Evolutionary conservation across 1,140 invertebrate species (phyloP), one percentile per base, ranked within the genome.

Genomic region (Paramacrobiotus metropolitanus): DNA sequence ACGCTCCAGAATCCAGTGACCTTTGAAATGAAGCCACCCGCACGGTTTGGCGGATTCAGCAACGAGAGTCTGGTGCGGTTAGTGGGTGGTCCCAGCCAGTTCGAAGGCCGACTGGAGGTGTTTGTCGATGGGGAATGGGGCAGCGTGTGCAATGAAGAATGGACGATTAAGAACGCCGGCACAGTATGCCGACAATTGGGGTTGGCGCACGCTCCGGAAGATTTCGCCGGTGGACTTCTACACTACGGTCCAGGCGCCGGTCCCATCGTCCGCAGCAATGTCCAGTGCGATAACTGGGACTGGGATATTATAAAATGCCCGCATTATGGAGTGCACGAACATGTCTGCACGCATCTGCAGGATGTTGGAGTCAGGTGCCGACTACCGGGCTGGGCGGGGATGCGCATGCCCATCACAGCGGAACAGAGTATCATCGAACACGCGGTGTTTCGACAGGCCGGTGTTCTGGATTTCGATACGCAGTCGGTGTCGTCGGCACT

Each of bases 161-260:
- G 93, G 90, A 92, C 82, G 55, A 83, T 87, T n/a, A 77, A 81
- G 48, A 84, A 90, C 67, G 90, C 94, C 1, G 84, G 88, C 0
- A 72, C 97, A 24, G 91, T 88, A 0, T 97, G 94, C 70, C 86
- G 94, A 74, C 91, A 96, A 73, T 72, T 99, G 62, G 94, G 94
- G 0, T 76, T 90, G 59, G 87, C 85, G 0, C 77, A 95, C 2
- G 90, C 97, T 73, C 87, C 89, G 1, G 79, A 86, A 61, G 88
- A 94, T 72, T 96, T 92, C 85, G 80, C 80, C 61, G 71, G 92
- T 64, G 81, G 87, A 66, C 78, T 82, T 2, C 82, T 79, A 31
- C 34, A 40, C n/a, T 40, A 40, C 34, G 34, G 34, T 9, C 34
- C 63, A 64, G 29, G 20, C 31, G 21, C 28, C 30, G n/a, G 34